phyloP scores from a whole-genome alignment of 1,140 invertebrate genomes.

The Holcopasites calliopsidis region DNA sequence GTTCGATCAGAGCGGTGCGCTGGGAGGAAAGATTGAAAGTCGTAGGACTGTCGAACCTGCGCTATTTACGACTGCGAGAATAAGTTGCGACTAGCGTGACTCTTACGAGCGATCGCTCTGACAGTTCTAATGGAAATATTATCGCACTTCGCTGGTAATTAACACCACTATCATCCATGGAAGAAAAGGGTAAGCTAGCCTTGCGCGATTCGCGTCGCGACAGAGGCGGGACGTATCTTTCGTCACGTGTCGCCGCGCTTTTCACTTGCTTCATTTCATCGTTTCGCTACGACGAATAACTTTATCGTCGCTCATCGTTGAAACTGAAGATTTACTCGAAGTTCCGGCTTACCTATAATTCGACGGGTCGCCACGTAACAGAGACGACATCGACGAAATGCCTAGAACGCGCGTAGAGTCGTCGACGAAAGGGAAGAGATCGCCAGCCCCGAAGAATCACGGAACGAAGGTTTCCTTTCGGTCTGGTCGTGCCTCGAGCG shows the following conservation, averaged over 20 bases:
- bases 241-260: not conserved
- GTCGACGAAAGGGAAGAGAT: not conserved
- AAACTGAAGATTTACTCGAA: not conserved
- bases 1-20: too few relatives aligned
- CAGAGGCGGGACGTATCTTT: not conserved
- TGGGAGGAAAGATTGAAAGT: too few relatives aligned
- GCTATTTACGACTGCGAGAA: too few relatives aligned
- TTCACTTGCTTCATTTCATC: not conserved
- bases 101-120: not conserved
- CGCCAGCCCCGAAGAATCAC: not conserved
- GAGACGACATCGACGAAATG: conserved; percentile 15
- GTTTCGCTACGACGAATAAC: too few relatives aligned
- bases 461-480: not conserved
- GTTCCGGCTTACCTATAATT: conserved; percentile 16
- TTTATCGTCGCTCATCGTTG: too few relatives aligned
- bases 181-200: not conserved
- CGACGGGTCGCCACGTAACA: conserved; percentile 9
- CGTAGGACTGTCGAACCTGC: too few relatives aligned
- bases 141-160: not conserved
- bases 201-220: not conserved
- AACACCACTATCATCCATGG: not conserved
- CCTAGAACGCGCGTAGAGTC: not conserved
- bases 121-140: not conserved
- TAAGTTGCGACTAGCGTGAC: too few relatives aligned
- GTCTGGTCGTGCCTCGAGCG: not conserved